Conservation (phyloP, 2,113 vertebrate genomes). For the Mirza zaza region DNA sequence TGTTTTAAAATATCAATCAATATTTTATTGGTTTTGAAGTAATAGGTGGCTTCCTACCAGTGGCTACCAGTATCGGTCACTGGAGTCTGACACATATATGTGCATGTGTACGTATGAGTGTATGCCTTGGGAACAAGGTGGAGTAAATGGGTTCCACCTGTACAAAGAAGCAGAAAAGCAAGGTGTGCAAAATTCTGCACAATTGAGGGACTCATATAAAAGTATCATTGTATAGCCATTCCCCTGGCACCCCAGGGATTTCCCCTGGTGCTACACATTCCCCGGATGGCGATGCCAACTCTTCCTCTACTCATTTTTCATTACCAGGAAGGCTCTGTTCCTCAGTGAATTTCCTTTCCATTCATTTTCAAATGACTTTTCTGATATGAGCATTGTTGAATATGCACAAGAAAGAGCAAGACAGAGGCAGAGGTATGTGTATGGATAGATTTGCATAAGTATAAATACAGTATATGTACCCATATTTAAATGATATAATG, state of each 20-base stretch:
- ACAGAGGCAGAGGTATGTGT: conserved; percentile 4
- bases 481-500: conserved; percentile 65
- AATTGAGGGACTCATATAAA: neutral
- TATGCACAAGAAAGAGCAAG: conserved; percentile 51
- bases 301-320: neutral
- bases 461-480: conserved; percentile 52
- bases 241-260: neutral
- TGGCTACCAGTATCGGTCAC: neutral
- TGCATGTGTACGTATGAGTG: rapidly evolving
- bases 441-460: conserved; percentile 69
- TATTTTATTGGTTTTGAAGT: neutral
- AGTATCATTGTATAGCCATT: neutral
- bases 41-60: neutral
- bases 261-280: too few species aligned
- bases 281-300: neutral
- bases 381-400: conserved; percentile 64
- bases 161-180: neutral
- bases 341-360: conserved; percentile 63
- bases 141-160: neutral
- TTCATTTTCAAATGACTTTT: conserved; percentile 74
- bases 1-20: neutral
- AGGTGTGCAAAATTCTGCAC: neutral
- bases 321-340: conserved; percentile 40
- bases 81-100: neutral
- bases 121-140: neutral